These are phyloP conservation scores for Caenorhabditis sp. DNA, from an alignment of 2,888 invertebrate species.

Conservation along the genomic window DNA sequence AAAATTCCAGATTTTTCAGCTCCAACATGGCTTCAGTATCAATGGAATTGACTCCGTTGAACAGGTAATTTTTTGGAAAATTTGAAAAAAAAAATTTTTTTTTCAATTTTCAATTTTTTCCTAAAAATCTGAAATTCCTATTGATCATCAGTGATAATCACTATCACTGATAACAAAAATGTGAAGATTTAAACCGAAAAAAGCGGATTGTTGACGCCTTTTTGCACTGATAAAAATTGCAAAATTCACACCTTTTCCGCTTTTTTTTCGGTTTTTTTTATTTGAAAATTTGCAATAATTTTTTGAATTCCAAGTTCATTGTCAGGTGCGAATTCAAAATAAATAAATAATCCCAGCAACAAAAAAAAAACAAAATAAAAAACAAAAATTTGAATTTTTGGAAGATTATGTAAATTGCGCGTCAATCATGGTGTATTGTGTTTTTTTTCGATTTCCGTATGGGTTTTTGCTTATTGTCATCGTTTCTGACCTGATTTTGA, in stretches of 20 bases:
- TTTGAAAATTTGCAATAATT: not conserved
- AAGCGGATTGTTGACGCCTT: conserved; percentile 42
- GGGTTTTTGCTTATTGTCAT: no score
- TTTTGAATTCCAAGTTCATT: not conserved
- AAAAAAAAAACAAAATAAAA: not conserved
- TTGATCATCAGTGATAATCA: no score
- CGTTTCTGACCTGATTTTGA: no score
- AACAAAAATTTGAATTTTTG: no score
- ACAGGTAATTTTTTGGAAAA: not conserved
- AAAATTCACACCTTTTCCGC: conserved; percentile 35
- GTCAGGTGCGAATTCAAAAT: no score
- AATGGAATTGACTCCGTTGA: not conserved
- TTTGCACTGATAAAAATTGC: conserved; percentile 29
- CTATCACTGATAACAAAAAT: not conserved
- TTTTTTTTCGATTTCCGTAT: no score
- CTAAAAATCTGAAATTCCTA: no score
- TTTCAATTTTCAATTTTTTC: no score
- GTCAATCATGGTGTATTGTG: no score
- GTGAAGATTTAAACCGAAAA: conserved; percentile 6
- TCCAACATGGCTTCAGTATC: not conserved
- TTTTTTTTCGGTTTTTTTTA: conserved; percentile 11
- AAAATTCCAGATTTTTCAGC: not conserved
- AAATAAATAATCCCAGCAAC: no score
- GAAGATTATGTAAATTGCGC: no score
- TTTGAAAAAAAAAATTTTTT: no score